Percentiles rank a stretch among this genome's conserved stretches.
Conservation (phyloP, 1,140 invertebrate species). For the Drosophila gunungcola region DNA sequence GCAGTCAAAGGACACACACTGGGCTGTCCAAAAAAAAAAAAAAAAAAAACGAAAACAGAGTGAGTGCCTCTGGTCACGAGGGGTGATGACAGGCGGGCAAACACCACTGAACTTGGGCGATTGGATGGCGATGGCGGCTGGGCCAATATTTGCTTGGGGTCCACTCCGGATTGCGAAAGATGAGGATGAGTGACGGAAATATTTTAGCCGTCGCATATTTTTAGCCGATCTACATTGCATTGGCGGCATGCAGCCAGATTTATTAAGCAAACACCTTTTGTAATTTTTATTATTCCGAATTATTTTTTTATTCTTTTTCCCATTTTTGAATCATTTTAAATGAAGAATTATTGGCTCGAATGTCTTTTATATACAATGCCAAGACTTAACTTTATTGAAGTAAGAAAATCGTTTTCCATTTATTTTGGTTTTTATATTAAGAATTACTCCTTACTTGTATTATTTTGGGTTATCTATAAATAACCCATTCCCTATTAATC, state of each 20-base stretch:
- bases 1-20: conserved; percentile 57
- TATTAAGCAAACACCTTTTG: background rate
- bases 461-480: no score
- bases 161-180: conserved; percentile 21
- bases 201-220: conserved; percentile 25
- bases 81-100: conserved; percentile 54
- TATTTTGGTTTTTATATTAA: no score
- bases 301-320: no score
- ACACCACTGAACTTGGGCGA: conserved; percentile 55
- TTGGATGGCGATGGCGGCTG: conserved; percentile 10
- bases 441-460: no score
- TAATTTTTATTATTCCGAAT: no score
- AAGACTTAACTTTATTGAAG: no score
- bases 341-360: no score
- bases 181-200: conserved; percentile 14
- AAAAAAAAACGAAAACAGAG: background rate
- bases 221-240: conserved; percentile 23
- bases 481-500: no score
- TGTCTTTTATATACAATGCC: no score
- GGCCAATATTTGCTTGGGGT: conserved; percentile 23
- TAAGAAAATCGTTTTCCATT: no score
- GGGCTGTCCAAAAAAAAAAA: conserved; percentile 9
- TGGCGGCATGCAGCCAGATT: background rate
- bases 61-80: conserved; percentile 49
- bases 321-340: no score